A percentile compares a stretch with the other conserved stretches of the same genome.
Evolutionary conservation across 2,113 vertebrate species (phyloP).

Genomic region (Pteropus alecto): DNA sequence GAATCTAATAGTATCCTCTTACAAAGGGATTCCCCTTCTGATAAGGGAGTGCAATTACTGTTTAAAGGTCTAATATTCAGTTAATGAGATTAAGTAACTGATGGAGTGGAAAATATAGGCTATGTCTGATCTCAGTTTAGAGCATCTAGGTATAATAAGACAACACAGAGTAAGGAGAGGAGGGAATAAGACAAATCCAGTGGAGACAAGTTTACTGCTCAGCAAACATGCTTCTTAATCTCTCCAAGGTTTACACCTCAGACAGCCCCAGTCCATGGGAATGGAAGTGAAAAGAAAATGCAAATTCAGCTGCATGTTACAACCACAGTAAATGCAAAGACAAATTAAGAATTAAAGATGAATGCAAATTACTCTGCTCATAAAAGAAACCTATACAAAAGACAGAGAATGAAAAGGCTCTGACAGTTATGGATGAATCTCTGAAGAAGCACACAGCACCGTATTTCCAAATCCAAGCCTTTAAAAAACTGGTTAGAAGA

Average conservation of each 20-base stretch:
- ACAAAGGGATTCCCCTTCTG: constrained; percentile 44
- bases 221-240: background rate
- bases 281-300: constrained; percentile 67
- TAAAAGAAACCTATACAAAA: constrained; percentile 82
- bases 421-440: constrained; percentile 79
- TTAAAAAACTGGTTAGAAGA: constrained; percentile 74
- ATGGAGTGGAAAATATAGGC: constrained; percentile 79
- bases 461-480: constrained; percentile 74
- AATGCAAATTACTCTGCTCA: constrained; percentile 78
- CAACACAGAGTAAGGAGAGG: constrained; percentile 28
- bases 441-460: constrained; percentile 70
- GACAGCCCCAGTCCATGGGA: constrained; percentile 34
- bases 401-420: constrained; percentile 77
- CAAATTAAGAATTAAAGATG: constrained; percentile 80
- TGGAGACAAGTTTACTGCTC: constrained; percentile 17
- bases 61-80: constrained; percentile 90
- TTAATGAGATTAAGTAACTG: constrained; percentile 87
- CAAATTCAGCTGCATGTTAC: constrained; percentile 75
- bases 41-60: constrained; percentile 82
- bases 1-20: background rate
- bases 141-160: constrained; percentile 74
- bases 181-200: constrained; percentile 60
- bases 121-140: constrained; percentile 80
- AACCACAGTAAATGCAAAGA: constrained; percentile 70
- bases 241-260: constrained; percentile 35